Conservation (phyloP, 2,888 invertebrate species). For the Hyalella azteca region DNA sequence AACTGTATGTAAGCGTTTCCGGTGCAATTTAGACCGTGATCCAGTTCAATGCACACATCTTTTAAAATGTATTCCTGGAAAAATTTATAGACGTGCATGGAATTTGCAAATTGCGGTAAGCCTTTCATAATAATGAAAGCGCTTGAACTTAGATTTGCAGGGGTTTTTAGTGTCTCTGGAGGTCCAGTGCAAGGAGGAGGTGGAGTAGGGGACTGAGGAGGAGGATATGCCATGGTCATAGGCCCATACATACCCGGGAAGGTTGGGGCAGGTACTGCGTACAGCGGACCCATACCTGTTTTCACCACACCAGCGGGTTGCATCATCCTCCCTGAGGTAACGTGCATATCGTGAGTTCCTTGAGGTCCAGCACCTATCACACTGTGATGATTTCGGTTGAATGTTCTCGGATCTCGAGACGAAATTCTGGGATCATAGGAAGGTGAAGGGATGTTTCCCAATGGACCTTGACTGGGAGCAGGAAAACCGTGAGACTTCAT, state of each 20-base stretch:
- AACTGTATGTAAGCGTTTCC: constrained; percentile 56
- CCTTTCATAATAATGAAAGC: constrained; percentile 54
- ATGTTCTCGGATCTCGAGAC: constrained; percentile 13
- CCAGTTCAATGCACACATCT: constrained; percentile 52
- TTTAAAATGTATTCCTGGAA: constrained; percentile 55
- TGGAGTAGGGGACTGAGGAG: constrained; percentile 23
- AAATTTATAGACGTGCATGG: constrained; percentile 55
- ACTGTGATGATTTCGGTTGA: not conserved
- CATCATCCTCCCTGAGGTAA: not conserved
- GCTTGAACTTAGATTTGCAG: not conserved
- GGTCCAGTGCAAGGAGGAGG: not conserved
- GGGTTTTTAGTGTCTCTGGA: not conserved
- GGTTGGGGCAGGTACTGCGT: not conserved
- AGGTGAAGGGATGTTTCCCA: not conserved
- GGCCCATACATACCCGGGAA: not conserved
- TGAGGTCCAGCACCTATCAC: not conserved
- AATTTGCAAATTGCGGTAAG: constrained; percentile 48
- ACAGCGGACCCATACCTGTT: not conserved
- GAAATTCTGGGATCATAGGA: not conserved
- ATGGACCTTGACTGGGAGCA: not conserved
- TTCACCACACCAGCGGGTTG: not conserved
- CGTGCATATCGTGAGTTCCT: not conserved
- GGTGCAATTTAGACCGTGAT: constrained; percentile 49
- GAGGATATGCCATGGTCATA: constrained; percentile 9
- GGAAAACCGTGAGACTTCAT: not conserved